These are phyloP conservation scores for Chydorus sphaericus DNA, from an alignment of 2,888 invertebrate species.

Conservation along the genomic window DNA sequence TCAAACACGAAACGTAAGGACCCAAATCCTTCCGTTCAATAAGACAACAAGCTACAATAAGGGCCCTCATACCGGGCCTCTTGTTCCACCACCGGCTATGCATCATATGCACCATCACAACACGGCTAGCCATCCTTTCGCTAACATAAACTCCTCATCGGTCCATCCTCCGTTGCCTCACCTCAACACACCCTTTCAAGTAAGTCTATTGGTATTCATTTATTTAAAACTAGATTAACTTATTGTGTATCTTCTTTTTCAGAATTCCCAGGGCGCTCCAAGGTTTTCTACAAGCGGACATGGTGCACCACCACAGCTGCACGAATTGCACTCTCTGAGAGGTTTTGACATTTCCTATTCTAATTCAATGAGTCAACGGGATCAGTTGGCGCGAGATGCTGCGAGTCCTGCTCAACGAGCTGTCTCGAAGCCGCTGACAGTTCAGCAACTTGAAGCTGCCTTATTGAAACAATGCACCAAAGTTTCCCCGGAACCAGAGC, in stretches of 20 bases:
- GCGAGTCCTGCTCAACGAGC: conserved; percentile 4
- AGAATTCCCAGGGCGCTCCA: not conserved
- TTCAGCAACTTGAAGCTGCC: conserved; percentile 12
- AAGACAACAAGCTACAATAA: not conserved
- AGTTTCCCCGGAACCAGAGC: not conserved
- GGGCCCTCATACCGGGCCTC: not conserved
- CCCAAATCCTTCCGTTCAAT: not conserved
- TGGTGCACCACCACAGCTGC: not conserved
- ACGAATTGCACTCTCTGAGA: not conserved
- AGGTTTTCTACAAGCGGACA: not conserved
- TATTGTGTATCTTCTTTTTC: not conserved
- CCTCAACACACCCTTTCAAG: not conserved
- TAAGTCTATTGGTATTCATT: not conserved
- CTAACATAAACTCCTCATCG: not conserved
- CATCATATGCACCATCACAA: too few species aligned
- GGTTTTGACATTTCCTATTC: conserved; percentile 1
- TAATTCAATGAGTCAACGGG: not conserved
- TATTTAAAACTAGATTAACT: not conserved
- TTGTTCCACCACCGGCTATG: not conserved
- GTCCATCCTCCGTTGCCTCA: not conserved
- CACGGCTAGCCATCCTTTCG: not conserved
- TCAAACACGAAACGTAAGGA: not conserved
- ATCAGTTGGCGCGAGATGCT: not conserved
- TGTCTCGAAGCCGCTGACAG: conserved; percentile 13
- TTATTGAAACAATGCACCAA: conserved; percentile 2